A percentile compares a stretch with the other conserved stretches of the same genome.
These are phyloP conservation scores for Cololabis saira DNA, from an alignment of 2,113 vertebrate genomes.

Conservation along the genomic window DNA sequence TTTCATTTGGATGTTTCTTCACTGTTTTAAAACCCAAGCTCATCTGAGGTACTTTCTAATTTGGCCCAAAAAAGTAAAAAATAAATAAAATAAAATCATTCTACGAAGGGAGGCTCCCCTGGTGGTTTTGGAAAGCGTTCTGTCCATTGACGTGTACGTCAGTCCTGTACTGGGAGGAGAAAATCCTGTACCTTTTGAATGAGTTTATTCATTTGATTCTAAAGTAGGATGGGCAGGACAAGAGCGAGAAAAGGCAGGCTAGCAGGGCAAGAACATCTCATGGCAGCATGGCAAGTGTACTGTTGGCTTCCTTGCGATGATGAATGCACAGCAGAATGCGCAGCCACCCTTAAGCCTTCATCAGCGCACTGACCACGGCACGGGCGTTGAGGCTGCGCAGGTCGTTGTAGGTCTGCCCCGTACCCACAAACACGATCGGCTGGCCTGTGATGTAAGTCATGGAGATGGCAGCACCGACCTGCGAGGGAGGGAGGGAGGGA, in stretches of 20 bases:
- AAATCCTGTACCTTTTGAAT: conserved; percentile 34
- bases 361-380: conserved; percentile 95
- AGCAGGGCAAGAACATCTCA: conserved; percentile 51
- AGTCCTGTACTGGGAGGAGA: conserved; percentile 38
- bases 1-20: conserved; percentile 26
- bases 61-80: conserved; percentile 40
- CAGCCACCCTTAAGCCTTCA: conserved; percentile 88
- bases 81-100: no score
- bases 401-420: conserved; percentile 98
- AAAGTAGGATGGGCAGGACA: conserved; percentile 18
- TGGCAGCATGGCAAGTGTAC: conserved; percentile 30
- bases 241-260: conserved; percentile 34
- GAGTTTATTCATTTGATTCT: conserved; percentile 29
- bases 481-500: conserved; percentile 31
- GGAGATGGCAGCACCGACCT: conserved; percentile 98
- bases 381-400: conserved; percentile 97
- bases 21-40: conserved; percentile 12
- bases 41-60: conserved; percentile 57
- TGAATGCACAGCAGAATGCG: conserved; percentile 35
- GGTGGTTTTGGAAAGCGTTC: conserved; percentile 22
- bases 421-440: conserved; percentile 98
- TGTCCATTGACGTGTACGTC: conserved; percentile 34
- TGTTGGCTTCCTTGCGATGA: conserved; percentile 28
- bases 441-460: conserved; percentile 99
- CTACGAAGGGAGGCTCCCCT: conserved; percentile 32